These are phyloP conservation scores for Synergus japonicus DNA, from an alignment of 2,888 invertebrate species.

Conservation along the genomic window DNA sequence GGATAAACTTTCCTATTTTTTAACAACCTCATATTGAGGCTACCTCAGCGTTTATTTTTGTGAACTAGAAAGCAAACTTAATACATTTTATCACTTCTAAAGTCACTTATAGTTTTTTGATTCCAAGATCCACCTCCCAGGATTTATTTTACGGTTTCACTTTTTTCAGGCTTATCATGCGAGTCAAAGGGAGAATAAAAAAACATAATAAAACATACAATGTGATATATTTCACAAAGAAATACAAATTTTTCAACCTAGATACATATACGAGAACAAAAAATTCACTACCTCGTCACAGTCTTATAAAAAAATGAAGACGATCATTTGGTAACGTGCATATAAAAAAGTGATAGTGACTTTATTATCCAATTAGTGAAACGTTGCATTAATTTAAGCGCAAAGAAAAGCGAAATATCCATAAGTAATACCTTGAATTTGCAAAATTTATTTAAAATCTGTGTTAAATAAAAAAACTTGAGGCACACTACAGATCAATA, in stretches of 20 bases:
- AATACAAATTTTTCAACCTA: conserved; percentile 12
- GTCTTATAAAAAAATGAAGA: conserved; percentile 22
- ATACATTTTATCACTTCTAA: conserved; percentile 22
- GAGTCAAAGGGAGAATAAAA: background rate
- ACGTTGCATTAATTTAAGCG: conserved; percentile 27
- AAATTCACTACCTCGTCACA: conserved; percentile 21
- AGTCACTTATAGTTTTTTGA: conserved; percentile 27
- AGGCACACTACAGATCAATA: conserved; percentile 35
- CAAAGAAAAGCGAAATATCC: background rate
- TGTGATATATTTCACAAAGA: conserved; percentile 24
- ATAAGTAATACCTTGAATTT: background rate
- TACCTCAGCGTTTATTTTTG: conserved; percentile 40
- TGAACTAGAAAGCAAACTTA: conserved; percentile 18
- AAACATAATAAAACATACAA: conserved; percentile 19
- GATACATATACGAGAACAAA: conserved; percentile 27
- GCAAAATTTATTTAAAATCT: background rate
- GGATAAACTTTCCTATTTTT: background rate
- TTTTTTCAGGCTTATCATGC: background rate
- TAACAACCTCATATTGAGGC: conserved; percentile 11
- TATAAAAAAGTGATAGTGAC: conserved; percentile 26
- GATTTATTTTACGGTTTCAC: background rate
- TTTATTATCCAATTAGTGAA: background rate
- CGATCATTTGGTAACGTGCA: conserved; percentile 27
- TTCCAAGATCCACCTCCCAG: background rate
- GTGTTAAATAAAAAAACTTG: conserved; percentile 13